A percentile compares a stretch with the other conserved stretches of the same genome.
phyloP scores from a whole-genome alignment of 2,888 invertebrate genomes.

The Pheosia tremula region DNA sequence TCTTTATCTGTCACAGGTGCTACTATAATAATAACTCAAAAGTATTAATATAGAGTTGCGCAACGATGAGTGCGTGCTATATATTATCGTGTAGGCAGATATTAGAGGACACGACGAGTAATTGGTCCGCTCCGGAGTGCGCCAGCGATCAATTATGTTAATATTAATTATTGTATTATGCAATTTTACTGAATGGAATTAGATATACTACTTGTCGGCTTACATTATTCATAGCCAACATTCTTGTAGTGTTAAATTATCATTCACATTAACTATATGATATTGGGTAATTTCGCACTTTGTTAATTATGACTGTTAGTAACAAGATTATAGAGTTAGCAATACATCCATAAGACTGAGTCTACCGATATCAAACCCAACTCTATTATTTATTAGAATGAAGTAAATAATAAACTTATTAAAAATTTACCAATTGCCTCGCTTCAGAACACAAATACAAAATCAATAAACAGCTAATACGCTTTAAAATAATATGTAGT shows the following conservation, averaged over 20 bases:
- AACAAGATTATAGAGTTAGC: too few species aligned
- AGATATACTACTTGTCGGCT: constrained; percentile 21
- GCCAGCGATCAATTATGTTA: constrained; percentile 54
- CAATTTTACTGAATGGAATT: constrained; percentile 41
- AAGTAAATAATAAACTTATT: too few species aligned
- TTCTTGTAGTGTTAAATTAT: not conserved
- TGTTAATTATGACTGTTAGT: too few species aligned
- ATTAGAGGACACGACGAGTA: constrained; percentile 51
- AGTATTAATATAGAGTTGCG: constrained; percentile 34
- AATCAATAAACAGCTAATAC: too few species aligned
- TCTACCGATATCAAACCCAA: too few species aligned
- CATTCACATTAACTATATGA: too few species aligned
- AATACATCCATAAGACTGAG: too few species aligned
- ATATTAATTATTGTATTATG: constrained; percentile 51
- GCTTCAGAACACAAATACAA: too few species aligned
- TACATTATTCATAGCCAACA: constrained; percentile 16
- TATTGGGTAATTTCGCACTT: too few species aligned
- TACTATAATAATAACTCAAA: too few species aligned
- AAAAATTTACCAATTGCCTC: too few species aligned
- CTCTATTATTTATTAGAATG: too few species aligned
- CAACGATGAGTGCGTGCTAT: constrained; percentile 48
- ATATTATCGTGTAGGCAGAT: constrained; percentile 49
- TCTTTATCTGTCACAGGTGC: not conserved
- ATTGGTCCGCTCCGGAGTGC: constrained; percentile 44
- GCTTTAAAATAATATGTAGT: constrained; percentile 12